Base-by-base conservation (phyloP, 2,113 vertebrate genomes). In the Ciconia boyciana region DNA sequence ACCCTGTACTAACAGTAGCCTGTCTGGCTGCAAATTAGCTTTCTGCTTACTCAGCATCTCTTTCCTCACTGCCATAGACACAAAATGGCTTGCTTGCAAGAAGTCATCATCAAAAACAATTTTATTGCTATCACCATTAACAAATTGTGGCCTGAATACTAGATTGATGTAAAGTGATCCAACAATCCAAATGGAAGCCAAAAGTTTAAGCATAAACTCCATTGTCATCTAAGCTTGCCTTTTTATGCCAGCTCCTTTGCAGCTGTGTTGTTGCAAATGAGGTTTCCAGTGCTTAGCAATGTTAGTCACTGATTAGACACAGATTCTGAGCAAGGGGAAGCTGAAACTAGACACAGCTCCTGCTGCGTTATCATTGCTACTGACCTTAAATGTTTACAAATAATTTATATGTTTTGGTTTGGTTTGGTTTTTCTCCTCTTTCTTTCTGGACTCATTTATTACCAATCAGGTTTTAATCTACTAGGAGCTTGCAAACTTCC, bases 371-470 rank as follows among this genome's bases (percentile, higher is more conserved):
- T 72, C 88, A 79, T 58, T 86, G 79, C 49, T 83, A 66, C 58
- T 93, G 81, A 87, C 41, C 64, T 79, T 80, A 62, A 86, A 64
- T 78, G 54, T 75, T 92, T 86, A 71, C 70, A 89, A 91, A 93
- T 65, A 76, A 12, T 66, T 89, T 76, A 18, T 41, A 34, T 72
- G 10, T 11, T 71, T 87, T 90, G 49, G 7, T 39, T 64, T 80
- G 32, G 5, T 32, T 80, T 76, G 14, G 2, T 3, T 87, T 75
- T 49, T 66, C 39, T 13, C 24, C 11, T 26, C 22, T 90, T 90
- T 55, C 15, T 77, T 76, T 85, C 81, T 90, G 68, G 71, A 86
- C 43, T 71, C 24, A 55, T 88, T 90, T 90, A 60, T 12, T 90
- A 51, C 32, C 49, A 90, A 70, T 78, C 26, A 55, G 29, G 18